phyloP scores from a whole-genome alignment of 2,113 vertebrate species.

The Neolamprologus toae region DNA sequence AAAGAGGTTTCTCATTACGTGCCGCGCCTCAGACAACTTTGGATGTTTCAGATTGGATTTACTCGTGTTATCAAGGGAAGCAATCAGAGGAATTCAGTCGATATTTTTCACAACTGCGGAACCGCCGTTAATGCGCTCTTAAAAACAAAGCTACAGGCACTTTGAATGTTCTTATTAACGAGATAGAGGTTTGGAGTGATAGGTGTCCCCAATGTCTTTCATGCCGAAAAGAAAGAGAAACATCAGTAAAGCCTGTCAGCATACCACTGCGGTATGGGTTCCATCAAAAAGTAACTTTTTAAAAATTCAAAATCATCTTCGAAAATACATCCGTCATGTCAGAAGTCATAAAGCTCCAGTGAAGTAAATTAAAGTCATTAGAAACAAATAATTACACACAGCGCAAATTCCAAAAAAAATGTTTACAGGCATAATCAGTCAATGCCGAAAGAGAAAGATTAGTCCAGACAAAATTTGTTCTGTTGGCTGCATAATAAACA shows the following conservation, averaged over 20 bases:
- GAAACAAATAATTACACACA: background rate
- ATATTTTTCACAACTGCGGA: conserved; percentile 46
- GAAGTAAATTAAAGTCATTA: background rate
- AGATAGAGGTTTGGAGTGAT: conserved; percentile 1
- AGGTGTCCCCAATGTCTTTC: conserved; percentile 1
- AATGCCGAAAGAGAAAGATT: background rate
- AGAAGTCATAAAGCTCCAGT: background rate
- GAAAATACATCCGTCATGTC: background rate
- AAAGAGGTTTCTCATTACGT: conserved; percentile 61
- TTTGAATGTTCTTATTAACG: conserved; percentile 16
- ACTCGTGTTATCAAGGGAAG: conserved; percentile 56
- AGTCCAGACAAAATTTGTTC: background rate
- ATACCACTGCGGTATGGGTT: background rate
- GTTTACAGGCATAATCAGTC: background rate
- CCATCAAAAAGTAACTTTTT: background rate
- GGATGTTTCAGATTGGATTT: conserved; percentile 53
- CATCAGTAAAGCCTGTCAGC: background rate
- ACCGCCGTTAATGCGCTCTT: conserved; percentile 17
- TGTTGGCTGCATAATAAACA: background rate
- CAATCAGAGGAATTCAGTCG: conserved; percentile 53
- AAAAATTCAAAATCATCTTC: background rate
- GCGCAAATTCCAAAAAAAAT: background rate
- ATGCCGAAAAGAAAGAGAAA: conserved; percentile 6
- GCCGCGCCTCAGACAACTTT: conserved; percentile 47
- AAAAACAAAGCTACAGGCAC: conserved; percentile 30